A percentile compares a stretch with the other conserved stretches of the same genome.
phyloP scores from a whole-genome alignment of 2,888 invertebrate genomes.

The Synanthedon tipuliformis region DNA sequence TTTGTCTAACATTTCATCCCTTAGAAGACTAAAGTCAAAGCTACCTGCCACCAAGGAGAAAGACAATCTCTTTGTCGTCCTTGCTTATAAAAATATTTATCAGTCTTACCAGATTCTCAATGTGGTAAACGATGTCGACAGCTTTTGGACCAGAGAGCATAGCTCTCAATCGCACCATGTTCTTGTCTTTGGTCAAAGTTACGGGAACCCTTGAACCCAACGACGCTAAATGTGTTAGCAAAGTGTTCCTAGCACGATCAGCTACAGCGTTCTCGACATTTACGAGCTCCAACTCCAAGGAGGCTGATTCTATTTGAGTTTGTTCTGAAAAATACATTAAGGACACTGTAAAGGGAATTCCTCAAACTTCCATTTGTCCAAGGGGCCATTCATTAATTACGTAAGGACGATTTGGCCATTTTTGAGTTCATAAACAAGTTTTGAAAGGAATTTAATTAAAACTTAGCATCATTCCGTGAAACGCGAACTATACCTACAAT shows the following conservation, averaged over 20 bases:
- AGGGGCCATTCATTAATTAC: no score
- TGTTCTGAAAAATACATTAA: slow-evolving; percentile 53
- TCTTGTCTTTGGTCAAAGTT: slow-evolving; percentile 45
- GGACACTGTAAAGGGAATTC: not conserved
- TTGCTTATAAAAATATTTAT: not conserved
- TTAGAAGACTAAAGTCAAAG: no score
- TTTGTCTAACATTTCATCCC: no score
- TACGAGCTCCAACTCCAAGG: slow-evolving; percentile 79
- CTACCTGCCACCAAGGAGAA: no score
- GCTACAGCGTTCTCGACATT: slow-evolving; percentile 68
- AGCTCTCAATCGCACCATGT: slow-evolving; percentile 67
- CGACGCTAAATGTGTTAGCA: slow-evolving; percentile 27
- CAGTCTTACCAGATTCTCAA: slow-evolving; percentile 78
- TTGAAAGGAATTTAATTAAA: no score
- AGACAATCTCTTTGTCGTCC: no score
- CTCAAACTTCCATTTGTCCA: not conserved
- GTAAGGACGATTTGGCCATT: no score
- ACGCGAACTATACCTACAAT: no score
- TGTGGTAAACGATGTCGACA: slow-evolving; percentile 81
- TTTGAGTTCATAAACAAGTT: no score
- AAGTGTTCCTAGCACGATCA: slow-evolving; percentile 61
- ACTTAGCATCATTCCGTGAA: no score
- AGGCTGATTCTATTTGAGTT: slow-evolving; percentile 80
- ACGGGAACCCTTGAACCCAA: slow-evolving; percentile 48
- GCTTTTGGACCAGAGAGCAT: slow-evolving; percentile 78